Conservation (phyloP, 2,113 vertebrate genomes). For the Choloepus hoffmanni region DNA sequence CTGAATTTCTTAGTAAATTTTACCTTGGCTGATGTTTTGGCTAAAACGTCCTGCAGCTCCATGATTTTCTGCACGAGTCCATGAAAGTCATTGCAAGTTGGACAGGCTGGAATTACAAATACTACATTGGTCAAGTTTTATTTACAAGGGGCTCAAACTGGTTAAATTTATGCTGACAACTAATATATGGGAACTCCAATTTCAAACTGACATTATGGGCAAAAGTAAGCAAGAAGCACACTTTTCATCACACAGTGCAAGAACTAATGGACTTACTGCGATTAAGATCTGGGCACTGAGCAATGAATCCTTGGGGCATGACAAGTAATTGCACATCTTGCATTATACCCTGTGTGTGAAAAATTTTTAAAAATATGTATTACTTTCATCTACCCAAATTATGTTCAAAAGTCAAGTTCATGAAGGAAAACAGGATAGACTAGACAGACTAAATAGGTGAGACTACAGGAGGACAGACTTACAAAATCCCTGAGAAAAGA, state of each 20-base stretch:
- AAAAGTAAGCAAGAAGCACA: conserved; percentile 76
- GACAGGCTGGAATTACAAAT: conserved; percentile 92
- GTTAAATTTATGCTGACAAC: conserved; percentile 59
- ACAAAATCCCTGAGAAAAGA: conserved; percentile 70
- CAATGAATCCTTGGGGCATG: conserved; percentile 99
- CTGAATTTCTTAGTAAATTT: conserved; percentile 43
- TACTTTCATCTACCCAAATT: conserved; percentile 78
- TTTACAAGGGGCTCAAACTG: conserved; percentile 36
- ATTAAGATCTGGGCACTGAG: conserved; percentile 99
- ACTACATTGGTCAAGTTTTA: conserved; percentile 43
- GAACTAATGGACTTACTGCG: conserved; percentile 93
- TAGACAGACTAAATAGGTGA: too few species aligned
- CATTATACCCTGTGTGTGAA: conserved; percentile 93
- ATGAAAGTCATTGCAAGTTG: conserved; percentile 99
- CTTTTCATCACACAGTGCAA: conserved; percentile 64
- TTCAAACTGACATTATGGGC: conserved; percentile 69
- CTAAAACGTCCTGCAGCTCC: conserved; percentile 98
- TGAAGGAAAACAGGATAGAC: conserved; percentile 60
- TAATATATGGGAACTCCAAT: conserved; percentile 44
- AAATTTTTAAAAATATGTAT: conserved; percentile 65
- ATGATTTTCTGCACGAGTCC: conserved; percentile 99
- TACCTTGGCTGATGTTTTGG: conserved; percentile 99
- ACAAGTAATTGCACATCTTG: conserved; percentile 97
- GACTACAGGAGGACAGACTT: conserved; percentile 30
- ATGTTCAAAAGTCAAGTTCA: conserved; percentile 70